Base-by-base conservation (phyloP, 2,113 vertebrate genomes). In the Syngnathus floridae region DNA sequence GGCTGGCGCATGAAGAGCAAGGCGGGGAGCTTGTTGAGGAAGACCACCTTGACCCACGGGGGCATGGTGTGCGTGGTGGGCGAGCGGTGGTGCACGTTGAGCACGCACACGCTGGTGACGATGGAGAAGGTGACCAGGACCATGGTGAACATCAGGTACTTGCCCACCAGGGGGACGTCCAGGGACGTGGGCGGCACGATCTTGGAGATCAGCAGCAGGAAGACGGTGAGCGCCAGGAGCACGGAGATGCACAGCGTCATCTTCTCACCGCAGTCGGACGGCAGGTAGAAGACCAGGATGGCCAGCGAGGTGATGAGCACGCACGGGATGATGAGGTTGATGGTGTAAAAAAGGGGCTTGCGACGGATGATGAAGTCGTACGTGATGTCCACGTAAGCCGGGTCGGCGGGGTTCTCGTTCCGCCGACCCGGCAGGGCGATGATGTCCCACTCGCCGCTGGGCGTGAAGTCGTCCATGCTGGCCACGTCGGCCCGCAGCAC, bases 131-230 rank as follows among this genome's bases (percentile, higher is more conserved):
- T 98, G 68, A 98, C 95, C 54, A 98, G 90, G 40, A 98, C 95
- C 95, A 97, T 98, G 80, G 95, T 98, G 92, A 98, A 98, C 95
- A 98, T 97, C 63, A 98, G 90, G 79, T 98, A 98, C 80, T 98
- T 98, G 73, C 95, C 95, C 62, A 98, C 94, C 38, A 97, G 90
- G 0, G 95, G 95, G 55, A 97, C 95, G 0, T 97, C 95, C 31
- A 98, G 90, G 0, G 95, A 98, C 2, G 95, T 97, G 69, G 95
- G 95, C 0, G 95, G 95, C 61, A 97, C 95, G 0, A 98, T 98
- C 86, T 98, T 98, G 80, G 95, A 98, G 86, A 98, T 97, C 21
- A 98, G 94, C 66, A 98, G 91, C 70, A 98, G 89, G 88, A 98
- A 98, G 65, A 98, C 95, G 0, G 95, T 98, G 82, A 98, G 94